Evolutionary conservation across 2,888 invertebrate species (phyloP).

Genomic region (Pseudeuparius sepicola): DNA sequence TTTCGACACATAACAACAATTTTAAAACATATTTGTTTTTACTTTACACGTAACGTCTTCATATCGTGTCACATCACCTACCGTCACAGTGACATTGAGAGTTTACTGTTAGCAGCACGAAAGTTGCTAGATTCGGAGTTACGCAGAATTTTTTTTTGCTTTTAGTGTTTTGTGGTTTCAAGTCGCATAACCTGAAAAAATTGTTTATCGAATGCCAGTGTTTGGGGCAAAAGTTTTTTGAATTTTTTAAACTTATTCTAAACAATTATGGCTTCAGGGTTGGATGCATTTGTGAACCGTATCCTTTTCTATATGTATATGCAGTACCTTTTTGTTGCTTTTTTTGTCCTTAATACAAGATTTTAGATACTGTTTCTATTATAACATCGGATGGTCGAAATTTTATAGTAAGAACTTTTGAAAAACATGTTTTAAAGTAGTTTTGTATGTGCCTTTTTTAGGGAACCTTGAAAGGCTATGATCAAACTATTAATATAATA

Average conservation of each 20-base stretch:
- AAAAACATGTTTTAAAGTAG: slow-evolving; percentile 8
- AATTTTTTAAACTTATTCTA: slow-evolving; percentile 7
- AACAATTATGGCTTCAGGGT: slow-evolving; percentile 63
- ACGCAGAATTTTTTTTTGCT: too few relatives aligned
- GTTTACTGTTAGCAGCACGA: too few relatives aligned
- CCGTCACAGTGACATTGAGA: too few relatives aligned
- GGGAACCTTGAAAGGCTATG: slow-evolving; percentile 96
- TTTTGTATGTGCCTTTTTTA: slow-evolving; percentile 33
- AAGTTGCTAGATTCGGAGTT: too few relatives aligned
- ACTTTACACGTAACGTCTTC: too few relatives aligned
- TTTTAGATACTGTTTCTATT: slow-evolving; percentile 75
- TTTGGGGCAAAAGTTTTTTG: too few relatives aligned
- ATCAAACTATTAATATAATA: slow-evolving; percentile 98
- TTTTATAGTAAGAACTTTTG: slow-evolving; percentile 61
- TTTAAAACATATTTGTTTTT: too few relatives aligned
- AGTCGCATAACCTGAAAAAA: too few relatives aligned
- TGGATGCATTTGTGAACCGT: slow-evolving; percentile 81
- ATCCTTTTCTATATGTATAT: slow-evolving; percentile 42
- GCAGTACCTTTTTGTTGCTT: slow-evolving; percentile 16
- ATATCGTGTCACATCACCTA: too few relatives aligned
- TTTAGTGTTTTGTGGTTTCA: too few relatives aligned
- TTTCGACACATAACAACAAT: too few relatives aligned
- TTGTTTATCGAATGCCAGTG: too few relatives aligned
- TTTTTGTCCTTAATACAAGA: slow-evolving; percentile 11
- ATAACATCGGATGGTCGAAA: slow-evolving; percentile 94